phyloP scores from a whole-genome alignment of 2,113 vertebrate genomes.

The Poeciliopsis prolifica region DNA sequence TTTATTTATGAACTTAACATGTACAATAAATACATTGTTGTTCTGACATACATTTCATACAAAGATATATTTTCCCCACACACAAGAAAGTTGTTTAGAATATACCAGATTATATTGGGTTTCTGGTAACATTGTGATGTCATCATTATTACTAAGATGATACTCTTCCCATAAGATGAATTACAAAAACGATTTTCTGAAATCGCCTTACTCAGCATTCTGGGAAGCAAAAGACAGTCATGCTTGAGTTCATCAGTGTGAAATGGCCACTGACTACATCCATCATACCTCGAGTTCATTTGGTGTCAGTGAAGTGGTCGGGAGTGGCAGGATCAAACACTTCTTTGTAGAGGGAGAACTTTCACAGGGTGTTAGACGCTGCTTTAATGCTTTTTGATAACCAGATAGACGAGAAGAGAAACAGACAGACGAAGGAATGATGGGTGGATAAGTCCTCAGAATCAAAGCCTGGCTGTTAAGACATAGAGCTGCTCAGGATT shows the following conservation, averaged over 20 bases:
- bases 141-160: not conserved
- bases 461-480: conserved; percentile 28
- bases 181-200: conserved; percentile 7
- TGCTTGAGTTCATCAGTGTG: conserved; percentile 42
- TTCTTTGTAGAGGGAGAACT: conserved; percentile 13
- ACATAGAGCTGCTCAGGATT: conserved; percentile 42
- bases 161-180: not conserved
- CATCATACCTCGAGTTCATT: conserved; percentile 48
- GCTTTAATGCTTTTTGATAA: conserved; percentile 34
- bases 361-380: conserved; percentile 10
- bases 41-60: not conserved
- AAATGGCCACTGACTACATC: conserved; percentile 49
- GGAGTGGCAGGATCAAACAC: conserved; percentile 37
- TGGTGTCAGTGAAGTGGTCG: conserved; percentile 37
- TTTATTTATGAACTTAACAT: too few relatives aligned
- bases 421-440: conserved; percentile 35
- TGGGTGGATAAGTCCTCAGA: conserved; percentile 28
- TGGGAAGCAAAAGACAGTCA: conserved; percentile 32
- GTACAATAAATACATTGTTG: too few relatives aligned
- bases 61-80: not conserved
- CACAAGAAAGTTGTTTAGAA: not conserved
- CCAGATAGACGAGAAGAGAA: conserved; percentile 18
- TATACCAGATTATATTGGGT: not conserved
- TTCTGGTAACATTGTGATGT: not conserved
- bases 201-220: conserved; percentile 30